Evolutionary conservation across 1,140 invertebrate species (phyloP).

Genomic region (Forficula auricularia): DNA sequence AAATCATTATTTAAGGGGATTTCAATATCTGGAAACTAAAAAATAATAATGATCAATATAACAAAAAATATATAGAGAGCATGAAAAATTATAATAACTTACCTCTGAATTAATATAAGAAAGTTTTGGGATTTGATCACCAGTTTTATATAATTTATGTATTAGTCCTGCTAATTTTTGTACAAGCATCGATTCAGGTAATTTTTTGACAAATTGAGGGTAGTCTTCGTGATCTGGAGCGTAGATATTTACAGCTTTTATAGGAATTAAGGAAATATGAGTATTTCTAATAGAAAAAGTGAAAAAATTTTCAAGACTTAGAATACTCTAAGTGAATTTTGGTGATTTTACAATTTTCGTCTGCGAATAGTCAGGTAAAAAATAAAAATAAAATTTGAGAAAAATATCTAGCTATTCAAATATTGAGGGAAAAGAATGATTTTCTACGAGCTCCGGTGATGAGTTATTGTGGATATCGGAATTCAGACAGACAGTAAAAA

Average conservation of each 20-base stretch:
- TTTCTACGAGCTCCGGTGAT: no score
- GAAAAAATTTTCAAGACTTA: no score
- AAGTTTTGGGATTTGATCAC: conserved; percentile 30
- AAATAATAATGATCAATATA: conserved; percentile 15
- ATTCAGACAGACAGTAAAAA: no score
- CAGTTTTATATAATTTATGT: conserved; percentile 45
- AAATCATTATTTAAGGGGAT: conserved; percentile 61
- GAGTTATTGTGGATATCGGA: no score
- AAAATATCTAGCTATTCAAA: no score
- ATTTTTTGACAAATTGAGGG: conserved; percentile 44
- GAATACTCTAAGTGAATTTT: no score
- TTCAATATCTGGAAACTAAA: conserved; percentile 43
- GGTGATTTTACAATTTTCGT: no score
- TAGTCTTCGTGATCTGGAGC: conserved; percentile 31
- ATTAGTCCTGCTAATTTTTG: conserved; percentile 60
- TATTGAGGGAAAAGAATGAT: no score
- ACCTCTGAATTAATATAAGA: conserved; percentile 36
- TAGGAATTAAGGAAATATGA: neutral
- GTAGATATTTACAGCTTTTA: conserved; percentile 33
- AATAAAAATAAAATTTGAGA: no score
- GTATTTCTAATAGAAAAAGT: no score
- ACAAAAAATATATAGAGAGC: conserved; percentile 1
- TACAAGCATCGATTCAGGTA: conserved; percentile 59
- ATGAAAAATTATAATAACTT: conserved; percentile 15
- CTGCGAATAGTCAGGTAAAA: no score